Conservation (phyloP, 2,888 invertebrate genomes). For the Lepidonotus clava region DNA sequence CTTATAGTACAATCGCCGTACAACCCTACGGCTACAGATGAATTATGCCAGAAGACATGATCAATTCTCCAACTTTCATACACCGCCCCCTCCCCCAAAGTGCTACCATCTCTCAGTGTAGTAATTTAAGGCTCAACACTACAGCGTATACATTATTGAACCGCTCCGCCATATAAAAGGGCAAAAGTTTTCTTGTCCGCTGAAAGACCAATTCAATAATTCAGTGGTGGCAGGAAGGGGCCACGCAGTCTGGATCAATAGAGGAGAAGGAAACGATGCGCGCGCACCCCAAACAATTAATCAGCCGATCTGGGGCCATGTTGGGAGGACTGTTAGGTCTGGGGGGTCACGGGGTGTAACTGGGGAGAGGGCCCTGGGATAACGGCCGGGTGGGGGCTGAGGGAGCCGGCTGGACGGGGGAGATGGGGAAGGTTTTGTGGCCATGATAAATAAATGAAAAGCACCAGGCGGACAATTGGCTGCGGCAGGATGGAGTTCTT, state of each 20-base stretch:
- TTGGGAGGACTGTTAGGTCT: background rate
- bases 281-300: background rate
- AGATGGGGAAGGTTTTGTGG: too few relatives aligned
- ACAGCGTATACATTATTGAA: background rate
- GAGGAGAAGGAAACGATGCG: background rate
- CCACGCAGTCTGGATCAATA: background rate
- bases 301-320: background rate
- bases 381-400: background rate
- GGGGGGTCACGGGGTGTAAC: background rate
- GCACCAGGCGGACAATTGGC: too few relatives aligned
- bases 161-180: too few relatives aligned
- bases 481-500: too few relatives aligned
- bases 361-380: background rate
- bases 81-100: too few relatives aligned
- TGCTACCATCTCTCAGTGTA: too few relatives aligned
- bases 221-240: background rate
- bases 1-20: too few relatives aligned
- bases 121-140: too few relatives aligned
- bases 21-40: too few relatives aligned
- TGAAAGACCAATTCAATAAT: conserved; percentile 8
- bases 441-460: too few relatives aligned
- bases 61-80: too few relatives aligned
- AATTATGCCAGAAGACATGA: too few relatives aligned
- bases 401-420: background rate
- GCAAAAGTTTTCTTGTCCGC: background rate